phyloP scores from a whole-genome alignment of 2,888 invertebrate genomes.

The Acanthosepion pharaonis region DNA sequence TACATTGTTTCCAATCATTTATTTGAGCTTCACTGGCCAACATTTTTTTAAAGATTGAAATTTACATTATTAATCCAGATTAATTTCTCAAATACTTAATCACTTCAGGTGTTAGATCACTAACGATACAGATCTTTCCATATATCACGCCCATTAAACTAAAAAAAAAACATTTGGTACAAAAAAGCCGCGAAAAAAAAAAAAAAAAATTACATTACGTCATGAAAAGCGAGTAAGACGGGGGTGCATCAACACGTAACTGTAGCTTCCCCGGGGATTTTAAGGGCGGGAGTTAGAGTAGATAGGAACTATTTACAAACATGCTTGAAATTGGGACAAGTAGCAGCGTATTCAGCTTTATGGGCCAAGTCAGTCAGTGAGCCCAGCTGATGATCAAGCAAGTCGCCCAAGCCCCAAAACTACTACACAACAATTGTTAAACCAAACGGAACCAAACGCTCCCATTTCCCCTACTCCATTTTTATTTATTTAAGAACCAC shows the following conservation, averaged over 20 bases:
- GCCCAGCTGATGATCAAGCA: not conserved
- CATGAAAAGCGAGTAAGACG: not conserved
- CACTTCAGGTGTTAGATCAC: not conserved
- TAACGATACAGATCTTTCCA: too few relatives aligned
- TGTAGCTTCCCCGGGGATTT: not conserved
- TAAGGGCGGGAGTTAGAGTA: too few relatives aligned
- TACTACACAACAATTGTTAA: not conserved
- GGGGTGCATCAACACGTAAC: not conserved
- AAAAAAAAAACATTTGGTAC: too few relatives aligned
- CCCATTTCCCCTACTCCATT: not conserved
- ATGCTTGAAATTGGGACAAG: not conserved
- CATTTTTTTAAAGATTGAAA: too few relatives aligned
- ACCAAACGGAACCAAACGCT: not conserved
- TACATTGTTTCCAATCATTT: too few relatives aligned
- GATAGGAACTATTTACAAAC: not conserved
- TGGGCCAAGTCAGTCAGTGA: not conserved
- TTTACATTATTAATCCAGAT: too few relatives aligned
- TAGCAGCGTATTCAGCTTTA: not conserved
- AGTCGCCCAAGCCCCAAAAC: not conserved
- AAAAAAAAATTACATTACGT: not conserved
- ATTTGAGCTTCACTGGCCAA: too few relatives aligned
- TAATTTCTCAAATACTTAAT: not conserved
- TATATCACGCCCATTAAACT: not conserved
- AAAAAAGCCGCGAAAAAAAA: not conserved
- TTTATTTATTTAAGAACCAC: not conserved